These are phyloP conservation scores for Perodicticus potto DNA, from an alignment of 2,797 vertebrate species.

Conservation along the genomic window DNA sequence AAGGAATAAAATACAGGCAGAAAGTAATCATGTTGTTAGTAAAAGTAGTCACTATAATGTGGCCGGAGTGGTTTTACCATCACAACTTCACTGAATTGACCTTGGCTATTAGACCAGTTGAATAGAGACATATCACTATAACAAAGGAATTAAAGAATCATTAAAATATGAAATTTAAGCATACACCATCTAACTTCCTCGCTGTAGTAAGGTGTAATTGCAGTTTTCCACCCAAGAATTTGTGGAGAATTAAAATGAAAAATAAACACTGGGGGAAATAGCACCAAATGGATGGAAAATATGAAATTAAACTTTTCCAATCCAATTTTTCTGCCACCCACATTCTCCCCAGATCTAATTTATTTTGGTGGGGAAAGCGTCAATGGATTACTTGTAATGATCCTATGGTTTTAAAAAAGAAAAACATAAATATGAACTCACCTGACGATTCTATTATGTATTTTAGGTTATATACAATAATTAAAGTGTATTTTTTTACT, in stretches of 20 bases:
- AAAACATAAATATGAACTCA: too few relatives aligned
- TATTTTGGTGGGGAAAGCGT: too few relatives aligned
- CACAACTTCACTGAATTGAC: slow-evolving; percentile 47
- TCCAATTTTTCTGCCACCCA: too few relatives aligned
- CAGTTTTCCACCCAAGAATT: slow-evolving; percentile 61
- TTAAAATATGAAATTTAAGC: slow-evolving; percentile 61
- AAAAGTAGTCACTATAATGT: background rate
- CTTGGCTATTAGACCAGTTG: slow-evolving; percentile 53
- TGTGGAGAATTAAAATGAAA: slow-evolving; percentile 59
- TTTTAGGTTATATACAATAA: too few relatives aligned
- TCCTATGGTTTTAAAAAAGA: too few relatives aligned
- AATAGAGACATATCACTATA: background rate
- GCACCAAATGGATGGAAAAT: slow-evolving; percentile 62
- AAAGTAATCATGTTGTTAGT: slow-evolving; percentile 38
- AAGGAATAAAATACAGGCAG: slow-evolving; percentile 38
- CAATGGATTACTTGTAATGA: too few relatives aligned
- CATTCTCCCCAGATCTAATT: too few relatives aligned
- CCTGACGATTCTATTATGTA: too few relatives aligned
- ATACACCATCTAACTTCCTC: background rate
- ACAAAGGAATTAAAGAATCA: slow-evolving; percentile 43
- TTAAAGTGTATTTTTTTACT: too few relatives aligned
- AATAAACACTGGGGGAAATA: slow-evolving; percentile 62
- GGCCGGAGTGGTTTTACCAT: slow-evolving; percentile 61
- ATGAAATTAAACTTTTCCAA: slow-evolving; percentile 39
- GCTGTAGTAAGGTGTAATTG: slow-evolving; percentile 54